Base-by-base conservation (phyloP, 1,140 invertebrate genomes). In the Trichonephila clavipes region DNA sequence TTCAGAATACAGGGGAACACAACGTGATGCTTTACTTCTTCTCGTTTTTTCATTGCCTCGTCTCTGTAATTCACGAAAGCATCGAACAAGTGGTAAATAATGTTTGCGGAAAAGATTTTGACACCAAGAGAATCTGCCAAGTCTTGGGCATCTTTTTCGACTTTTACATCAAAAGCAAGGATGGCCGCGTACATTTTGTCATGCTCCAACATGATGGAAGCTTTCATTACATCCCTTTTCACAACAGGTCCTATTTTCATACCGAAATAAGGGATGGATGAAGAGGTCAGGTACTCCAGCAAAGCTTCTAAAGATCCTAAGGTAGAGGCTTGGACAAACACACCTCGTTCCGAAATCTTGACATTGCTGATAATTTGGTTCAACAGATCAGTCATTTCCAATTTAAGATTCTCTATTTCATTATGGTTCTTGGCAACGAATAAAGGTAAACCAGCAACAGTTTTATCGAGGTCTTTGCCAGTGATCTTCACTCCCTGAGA, bases 41-140 rank as follows among this genome's bases (percentile, higher is more conserved):
- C 98, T n/a, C 98, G 97, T 95, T 99, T 99, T 95, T 98, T 97
- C 95, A 97, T 98, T n/a, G 99, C 96, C 95, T 99, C 98, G 86
- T 99, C 99, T 89, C 98, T 95, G 96, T 99, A 99, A 24, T 98
- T 97, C 94, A 97, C 99, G 96, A 99, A 99, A 95, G 98, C 98
- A 96, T 99, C 99, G 96, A 99, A 99, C 94, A 99, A 96, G 96
- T 99, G 99, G 96, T 99, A 99, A 95, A 99, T 99, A 95, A 99
- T 99, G 96, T 99, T 99, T 5, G 99, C 99, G 92, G 99, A 98
- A 97, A 99, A 99, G 95, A 99, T 99, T 96, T 98, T 98, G 64
- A 99, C 98, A 87, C 98, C 98, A 72, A 99, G 95, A 87, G 97
- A 97, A 95, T 99, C 99, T 0, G 99, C 99, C 95, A 99, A 96